Evolutionary conservation across 2,888 invertebrate species (phyloP).

Genomic region (Rhagophthalmus giganteus): DNA sequence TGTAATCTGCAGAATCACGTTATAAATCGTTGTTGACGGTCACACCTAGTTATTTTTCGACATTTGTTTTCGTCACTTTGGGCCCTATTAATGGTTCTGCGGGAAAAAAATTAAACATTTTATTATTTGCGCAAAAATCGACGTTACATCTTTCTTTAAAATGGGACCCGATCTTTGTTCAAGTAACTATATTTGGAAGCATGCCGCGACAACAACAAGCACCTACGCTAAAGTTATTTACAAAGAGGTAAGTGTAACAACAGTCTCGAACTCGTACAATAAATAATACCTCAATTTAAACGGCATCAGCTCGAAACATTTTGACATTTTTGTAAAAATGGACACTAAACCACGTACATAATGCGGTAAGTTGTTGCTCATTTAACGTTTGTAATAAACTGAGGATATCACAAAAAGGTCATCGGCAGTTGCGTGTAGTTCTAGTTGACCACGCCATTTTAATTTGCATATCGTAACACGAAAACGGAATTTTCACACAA

Average conservation of each 20-base stretch:
- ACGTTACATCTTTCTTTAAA: too few species aligned
- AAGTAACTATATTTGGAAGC: not conserved
- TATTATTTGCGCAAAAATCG: too few species aligned
- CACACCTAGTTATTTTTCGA: too few species aligned
- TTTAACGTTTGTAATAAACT: slow-evolving; percentile 19
- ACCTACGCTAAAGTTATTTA: slow-evolving; percentile 1
- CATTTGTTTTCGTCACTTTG: too few species aligned
- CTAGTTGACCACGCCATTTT: slow-evolving; percentile 34
- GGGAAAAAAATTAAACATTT: too few species aligned
- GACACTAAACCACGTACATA: not conserved
- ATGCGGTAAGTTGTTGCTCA: slow-evolving; percentile 5
- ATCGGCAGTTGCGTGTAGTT: slow-evolving; percentile 41
- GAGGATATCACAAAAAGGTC: slow-evolving; percentile 42
- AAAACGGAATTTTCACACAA: slow-evolving; percentile 31
- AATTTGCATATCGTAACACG: slow-evolving; percentile 41
- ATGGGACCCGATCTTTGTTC: not conserved
- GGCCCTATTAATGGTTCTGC: too few species aligned
- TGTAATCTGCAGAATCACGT: too few species aligned
- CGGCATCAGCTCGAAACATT: slow-evolving; percentile 4
- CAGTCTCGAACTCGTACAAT: not conserved
- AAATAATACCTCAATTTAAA: slow-evolving; percentile 9
- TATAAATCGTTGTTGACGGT: too few species aligned
- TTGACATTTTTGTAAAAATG: too few species aligned
- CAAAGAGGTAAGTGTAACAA: not conserved
- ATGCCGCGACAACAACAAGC: slow-evolving; percentile 5